These are phyloP conservation scores for Procavia capensis DNA, from an alignment of 2,113 vertebrate genomes.

Conservation along the genomic window DNA sequence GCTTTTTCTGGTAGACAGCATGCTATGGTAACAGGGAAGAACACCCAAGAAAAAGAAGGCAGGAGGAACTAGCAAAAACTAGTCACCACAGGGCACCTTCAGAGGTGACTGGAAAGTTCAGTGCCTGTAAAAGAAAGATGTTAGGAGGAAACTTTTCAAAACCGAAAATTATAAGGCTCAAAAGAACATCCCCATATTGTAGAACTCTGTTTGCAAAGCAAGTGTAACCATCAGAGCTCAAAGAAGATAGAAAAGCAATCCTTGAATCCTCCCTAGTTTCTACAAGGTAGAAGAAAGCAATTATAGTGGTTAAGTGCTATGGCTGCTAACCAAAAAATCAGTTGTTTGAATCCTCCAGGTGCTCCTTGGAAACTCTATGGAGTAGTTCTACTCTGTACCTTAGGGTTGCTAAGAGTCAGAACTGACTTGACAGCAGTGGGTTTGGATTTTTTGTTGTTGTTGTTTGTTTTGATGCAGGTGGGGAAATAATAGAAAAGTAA, in stretches of 20 bases:
- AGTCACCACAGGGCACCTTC: neutral
- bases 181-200: too few species aligned
- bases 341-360: too few species aligned
- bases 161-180: neutral
- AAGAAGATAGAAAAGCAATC: neutral
- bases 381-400: too few species aligned
- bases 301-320: too few species aligned
- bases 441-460: too few species aligned
- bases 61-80: neutral
- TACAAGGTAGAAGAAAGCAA: neutral
- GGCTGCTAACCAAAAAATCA: too few species aligned
- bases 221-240: neutral
- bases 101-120: neutral
- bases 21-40: neutral
- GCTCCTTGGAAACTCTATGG: too few species aligned
- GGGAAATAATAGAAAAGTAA: neutral
- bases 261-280: neutral
- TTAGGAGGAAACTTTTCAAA: neutral
- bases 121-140: neutral
- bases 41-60: neutral
- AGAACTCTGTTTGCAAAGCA: neutral
- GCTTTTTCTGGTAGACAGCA: neutral
- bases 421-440: too few species aligned
- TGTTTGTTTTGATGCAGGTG: too few species aligned
- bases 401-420: too few species aligned